Evolutionary conservation across 2,797 vertebrate species (phyloP).

Genomic region (Rhynchonycteris naso): DNA sequence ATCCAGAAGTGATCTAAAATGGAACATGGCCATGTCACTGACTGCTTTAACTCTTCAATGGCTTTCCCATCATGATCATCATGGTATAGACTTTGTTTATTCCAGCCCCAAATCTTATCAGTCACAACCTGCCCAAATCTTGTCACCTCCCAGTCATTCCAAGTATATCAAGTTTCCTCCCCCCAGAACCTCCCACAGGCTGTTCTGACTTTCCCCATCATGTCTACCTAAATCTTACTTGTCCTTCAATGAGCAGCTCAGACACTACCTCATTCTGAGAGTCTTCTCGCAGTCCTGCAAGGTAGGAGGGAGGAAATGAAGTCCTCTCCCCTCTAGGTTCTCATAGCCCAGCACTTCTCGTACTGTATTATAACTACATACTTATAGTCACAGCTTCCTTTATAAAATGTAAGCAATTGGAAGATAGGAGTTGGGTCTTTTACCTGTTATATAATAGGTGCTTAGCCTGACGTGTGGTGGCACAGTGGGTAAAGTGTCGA

Average conservation of each 20-base stretch:
- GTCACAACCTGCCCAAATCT: not conserved
- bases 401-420: not conserved
- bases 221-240: not conserved
- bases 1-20: not conserved
- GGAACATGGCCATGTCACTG: not conserved
- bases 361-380: not conserved
- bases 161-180: not conserved
- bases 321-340: not conserved
- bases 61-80: slow-evolving; percentile 3
- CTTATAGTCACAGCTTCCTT: not conserved
- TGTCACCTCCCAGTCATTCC: not conserved
- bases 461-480: not conserved
- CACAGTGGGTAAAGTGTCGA: too few relatives aligned
- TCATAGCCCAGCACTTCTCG: not conserved
- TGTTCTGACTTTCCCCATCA: not conserved
- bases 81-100: not conserved
- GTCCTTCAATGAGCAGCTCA: not conserved
- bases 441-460: not conserved
- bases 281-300: not conserved
- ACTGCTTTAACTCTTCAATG: not conserved
- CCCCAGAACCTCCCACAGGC: not conserved
- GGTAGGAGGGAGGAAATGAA: not conserved
- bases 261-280: not conserved
- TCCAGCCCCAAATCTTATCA: not conserved
- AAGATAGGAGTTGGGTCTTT: not conserved